These are phyloP conservation scores for Melipona beecheii DNA, from an alignment of 2,888 invertebrate genomes.

Conservation along the genomic window DNA sequence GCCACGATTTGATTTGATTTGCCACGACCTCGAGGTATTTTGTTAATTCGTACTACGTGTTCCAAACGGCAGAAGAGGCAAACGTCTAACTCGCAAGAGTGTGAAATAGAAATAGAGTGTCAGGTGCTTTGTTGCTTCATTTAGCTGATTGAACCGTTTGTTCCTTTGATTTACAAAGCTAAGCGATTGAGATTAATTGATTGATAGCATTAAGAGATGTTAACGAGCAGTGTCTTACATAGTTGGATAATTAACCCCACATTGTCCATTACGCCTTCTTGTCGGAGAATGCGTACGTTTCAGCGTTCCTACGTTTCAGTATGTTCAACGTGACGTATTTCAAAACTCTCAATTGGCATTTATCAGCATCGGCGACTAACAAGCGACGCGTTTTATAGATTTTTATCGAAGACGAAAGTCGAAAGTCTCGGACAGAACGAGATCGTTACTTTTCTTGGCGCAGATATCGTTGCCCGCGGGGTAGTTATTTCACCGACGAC, in stretches of 20 bases:
- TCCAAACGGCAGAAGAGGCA: not conserved
- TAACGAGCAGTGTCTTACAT: not conserved
- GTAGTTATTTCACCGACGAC: conserved; percentile 14
- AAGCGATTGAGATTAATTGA: not conserved
- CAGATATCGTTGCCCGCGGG: conserved; percentile 47
- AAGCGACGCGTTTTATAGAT: not conserved
- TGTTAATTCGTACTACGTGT: not conserved
- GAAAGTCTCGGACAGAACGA: conserved; percentile 26
- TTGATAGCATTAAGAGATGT: not conserved
- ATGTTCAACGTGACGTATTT: no score
- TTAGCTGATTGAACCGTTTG: not conserved
- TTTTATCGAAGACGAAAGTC: not conserved
- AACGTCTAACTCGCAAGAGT: conserved; percentile 2
- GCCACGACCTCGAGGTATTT: not conserved
- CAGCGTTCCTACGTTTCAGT: not conserved
- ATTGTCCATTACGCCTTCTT: not conserved
- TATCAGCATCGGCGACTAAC: no score
- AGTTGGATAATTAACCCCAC: not conserved
- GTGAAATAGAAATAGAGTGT: not conserved
- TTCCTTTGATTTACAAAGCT: not conserved
- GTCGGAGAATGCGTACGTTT: not conserved
- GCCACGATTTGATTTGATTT: not conserved
- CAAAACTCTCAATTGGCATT: no score
- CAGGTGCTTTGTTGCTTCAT: not conserved
- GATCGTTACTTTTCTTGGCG: conserved; percentile 16